Percentiles rank a stretch among this genome's conserved stretches.
Conservation (phyloP, 2,113 vertebrate genomes). For the Apaloderma vittatum region DNA sequence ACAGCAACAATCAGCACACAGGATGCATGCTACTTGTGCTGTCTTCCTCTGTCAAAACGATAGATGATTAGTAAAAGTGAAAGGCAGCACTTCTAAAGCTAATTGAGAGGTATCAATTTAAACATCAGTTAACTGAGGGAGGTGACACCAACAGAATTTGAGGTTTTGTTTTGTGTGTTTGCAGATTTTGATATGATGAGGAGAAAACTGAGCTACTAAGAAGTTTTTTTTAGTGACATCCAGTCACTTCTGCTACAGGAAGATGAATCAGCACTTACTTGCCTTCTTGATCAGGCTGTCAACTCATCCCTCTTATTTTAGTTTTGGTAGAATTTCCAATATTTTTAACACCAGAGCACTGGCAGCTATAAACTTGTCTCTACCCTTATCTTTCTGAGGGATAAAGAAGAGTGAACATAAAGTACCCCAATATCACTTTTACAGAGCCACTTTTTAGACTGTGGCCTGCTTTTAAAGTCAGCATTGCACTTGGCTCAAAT, state of each 20-base stretch:
- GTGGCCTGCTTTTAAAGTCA: neutral
- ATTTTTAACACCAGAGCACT: neutral
- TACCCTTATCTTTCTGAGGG: neutral
- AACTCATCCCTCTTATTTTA: neutral
- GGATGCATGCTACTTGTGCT: neutral
- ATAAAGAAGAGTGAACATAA: neutral
- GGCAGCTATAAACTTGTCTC: neutral
- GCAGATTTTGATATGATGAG: neutral
- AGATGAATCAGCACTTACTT: neutral
- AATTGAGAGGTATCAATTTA: neutral
- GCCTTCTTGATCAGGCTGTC: neutral
- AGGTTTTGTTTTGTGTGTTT: neutral
- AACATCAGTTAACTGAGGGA: neutral
- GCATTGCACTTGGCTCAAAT: conserved; percentile 6
- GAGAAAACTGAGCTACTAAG: neutral
- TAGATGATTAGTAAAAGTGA: neutral
- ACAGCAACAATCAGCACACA: neutral
- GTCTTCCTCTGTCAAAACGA: neutral
- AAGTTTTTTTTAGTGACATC: neutral
- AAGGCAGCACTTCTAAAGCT: neutral
- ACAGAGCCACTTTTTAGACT: neutral
- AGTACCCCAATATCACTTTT: neutral
- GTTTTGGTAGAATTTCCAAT: neutral
- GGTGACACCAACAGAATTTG: neutral
- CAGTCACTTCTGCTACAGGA: neutral